A percentile compares a stretch with the other conserved stretches of the same genome.
Conservation (phyloP, 2,888 invertebrate genomes). For the Mamestra brassicae region DNA sequence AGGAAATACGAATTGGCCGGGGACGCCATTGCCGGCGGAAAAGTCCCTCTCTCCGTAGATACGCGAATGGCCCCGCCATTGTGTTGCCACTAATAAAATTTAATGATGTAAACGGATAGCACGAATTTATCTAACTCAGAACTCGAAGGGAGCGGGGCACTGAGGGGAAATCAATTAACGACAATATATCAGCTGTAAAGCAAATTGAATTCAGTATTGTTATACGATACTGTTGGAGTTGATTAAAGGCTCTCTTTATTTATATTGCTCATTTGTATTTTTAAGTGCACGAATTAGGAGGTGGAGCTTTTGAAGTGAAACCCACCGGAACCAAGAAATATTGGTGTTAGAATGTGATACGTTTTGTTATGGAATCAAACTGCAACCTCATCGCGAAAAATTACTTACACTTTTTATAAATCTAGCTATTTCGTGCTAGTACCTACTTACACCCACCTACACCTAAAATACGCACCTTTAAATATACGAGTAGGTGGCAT, state of each 20-base stretch:
- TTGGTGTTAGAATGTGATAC: neutral
- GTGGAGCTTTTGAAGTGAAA: conserved; percentile 3
- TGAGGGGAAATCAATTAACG: conserved; percentile 88
- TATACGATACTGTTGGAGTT: conserved; percentile 79
- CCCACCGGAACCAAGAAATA: neutral
- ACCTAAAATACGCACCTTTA: conserved; percentile 31
- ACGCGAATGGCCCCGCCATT: conserved; percentile 82
- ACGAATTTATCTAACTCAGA: conserved; percentile 87
- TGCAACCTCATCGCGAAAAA: neutral
- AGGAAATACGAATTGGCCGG: conserved; percentile 88
- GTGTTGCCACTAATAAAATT: conserved; percentile 90
- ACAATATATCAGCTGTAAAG: conserved; percentile 82
- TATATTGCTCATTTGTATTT: conserved; percentile 40
- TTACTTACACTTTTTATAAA: neutral
- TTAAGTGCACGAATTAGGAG: conserved; percentile 29
- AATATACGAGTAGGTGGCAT: conserved; percentile 13
- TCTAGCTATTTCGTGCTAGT: neutral
- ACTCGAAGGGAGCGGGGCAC: conserved; percentile 79
- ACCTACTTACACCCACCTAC: neutral
- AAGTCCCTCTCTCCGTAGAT: conserved; percentile 83
- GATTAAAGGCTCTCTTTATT: conserved; percentile 52
- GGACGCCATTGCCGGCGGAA: conserved; percentile 82
- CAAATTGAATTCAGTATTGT: conserved; percentile 79
- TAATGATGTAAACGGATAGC: conserved; percentile 91
- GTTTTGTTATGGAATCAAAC: neutral